A percentile compares a stretch with the other conserved stretches of the same genome.
These are phyloP conservation scores for Poecile montanus DNA, from an alignment of 2,797 vertebrate genomes.

Conservation along the genomic window DNA sequence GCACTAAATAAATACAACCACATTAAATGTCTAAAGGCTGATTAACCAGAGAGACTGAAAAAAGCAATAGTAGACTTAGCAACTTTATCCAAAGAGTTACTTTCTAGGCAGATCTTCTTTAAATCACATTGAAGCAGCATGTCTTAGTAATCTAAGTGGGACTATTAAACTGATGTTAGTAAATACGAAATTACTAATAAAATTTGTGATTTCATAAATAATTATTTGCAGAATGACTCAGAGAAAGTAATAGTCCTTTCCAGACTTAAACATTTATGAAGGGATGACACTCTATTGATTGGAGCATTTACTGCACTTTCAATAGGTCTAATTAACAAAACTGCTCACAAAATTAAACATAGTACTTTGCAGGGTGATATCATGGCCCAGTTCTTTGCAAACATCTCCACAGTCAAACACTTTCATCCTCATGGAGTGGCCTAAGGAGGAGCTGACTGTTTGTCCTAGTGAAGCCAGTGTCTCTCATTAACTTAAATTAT, in stretches of 20 bases:
- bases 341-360: neutral
- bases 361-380: neutral
- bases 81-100: neutral
- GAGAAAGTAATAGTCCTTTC: neutral
- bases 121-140: neutral
- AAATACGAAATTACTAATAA: neutral
- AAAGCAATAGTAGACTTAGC: neutral
- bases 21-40: neutral
- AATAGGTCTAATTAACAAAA: neutral
- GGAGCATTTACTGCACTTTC: neutral
- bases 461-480: neutral
- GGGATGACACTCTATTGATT: neutral
- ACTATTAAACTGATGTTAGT: neutral
- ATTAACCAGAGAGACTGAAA: neutral
- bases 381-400: neutral
- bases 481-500: neutral
- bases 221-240: conserved; percentile 42
- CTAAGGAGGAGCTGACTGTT: neutral
- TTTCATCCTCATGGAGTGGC: neutral
- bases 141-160: neutral
- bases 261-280: conserved; percentile 31
- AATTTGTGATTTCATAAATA: conserved; percentile 1
- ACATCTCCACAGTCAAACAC: neutral
- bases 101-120: neutral
- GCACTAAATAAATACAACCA: neutral